phyloP scores from a whole-genome alignment of 2,888 invertebrate genomes.

The Hedychridium roseum region DNA sequence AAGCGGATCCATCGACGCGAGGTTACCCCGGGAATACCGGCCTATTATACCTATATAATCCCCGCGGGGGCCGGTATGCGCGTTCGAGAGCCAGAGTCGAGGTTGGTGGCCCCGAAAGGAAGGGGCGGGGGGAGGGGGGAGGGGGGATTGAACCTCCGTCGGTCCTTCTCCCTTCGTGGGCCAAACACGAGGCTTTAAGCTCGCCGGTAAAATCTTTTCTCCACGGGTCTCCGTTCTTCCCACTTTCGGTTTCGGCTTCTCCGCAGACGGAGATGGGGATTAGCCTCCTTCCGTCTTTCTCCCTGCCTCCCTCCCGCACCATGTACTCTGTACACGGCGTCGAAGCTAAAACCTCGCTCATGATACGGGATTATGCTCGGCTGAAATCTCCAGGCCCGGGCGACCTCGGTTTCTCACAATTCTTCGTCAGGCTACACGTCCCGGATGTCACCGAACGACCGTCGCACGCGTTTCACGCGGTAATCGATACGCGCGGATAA shows the following conservation, averaged over 20 bases:
- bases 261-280: neutral
- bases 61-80: conserved; percentile 16
- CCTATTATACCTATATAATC: conserved; percentile 40
- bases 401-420: no score
- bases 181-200: conserved; percentile 8
- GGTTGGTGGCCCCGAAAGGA: no score
- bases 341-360: conserved; percentile 52
- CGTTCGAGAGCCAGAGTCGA: no score
- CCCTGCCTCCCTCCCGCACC: neutral
- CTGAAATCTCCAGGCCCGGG: conserved; percentile 60
- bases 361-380: conserved; percentile 58
- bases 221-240: neutral
- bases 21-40: conserved; percentile 36
- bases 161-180: conserved; percentile 18
- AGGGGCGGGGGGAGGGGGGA: no score
- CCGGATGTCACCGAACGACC: no score
- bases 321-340: conserved; percentile 43
- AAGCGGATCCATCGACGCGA: conserved; percentile 35
- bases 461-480: no score
- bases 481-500: no score
- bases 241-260: neutral
- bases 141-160: no score
- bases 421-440: no score
- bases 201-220: no score
- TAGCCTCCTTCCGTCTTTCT: neutral